These are phyloP conservation scores for Cathartes aura DNA, from an alignment of 2,113 vertebrate genomes.

Conservation along the genomic window DNA sequence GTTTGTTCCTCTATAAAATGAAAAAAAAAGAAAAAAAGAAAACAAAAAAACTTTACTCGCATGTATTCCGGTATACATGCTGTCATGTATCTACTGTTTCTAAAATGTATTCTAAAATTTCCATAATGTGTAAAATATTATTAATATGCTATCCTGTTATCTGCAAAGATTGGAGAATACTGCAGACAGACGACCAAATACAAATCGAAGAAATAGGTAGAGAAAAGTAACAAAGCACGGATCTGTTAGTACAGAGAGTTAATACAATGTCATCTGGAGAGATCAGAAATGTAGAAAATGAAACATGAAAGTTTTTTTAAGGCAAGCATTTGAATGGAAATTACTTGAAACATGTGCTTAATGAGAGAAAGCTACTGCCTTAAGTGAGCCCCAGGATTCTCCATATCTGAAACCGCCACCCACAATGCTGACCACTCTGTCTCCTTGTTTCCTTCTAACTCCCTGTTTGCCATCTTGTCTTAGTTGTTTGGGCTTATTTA, in stretches of 20 bases:
- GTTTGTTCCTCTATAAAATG: accelerated
- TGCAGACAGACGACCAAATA: not conserved
- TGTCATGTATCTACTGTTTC: not conserved
- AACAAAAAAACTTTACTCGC: not conserved
- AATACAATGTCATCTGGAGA: not conserved
- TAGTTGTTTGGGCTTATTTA: not conserved
- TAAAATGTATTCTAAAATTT: not conserved
- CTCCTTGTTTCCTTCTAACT: not conserved
- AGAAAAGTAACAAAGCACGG: not conserved
- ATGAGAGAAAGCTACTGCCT: not conserved
- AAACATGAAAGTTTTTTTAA: not conserved
- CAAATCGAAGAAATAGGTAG: not conserved
- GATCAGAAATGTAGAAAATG: not conserved
- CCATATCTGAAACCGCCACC: not conserved
- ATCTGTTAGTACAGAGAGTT: not conserved
- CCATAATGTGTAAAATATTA: not conserved
- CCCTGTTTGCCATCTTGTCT: not conserved
- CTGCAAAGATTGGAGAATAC: not conserved
- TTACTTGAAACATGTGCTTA: not conserved
- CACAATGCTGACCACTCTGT: not conserved
- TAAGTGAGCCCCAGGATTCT: not conserved
- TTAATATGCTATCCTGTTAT: not conserved
- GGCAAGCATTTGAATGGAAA: not conserved
- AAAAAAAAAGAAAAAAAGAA: not conserved
- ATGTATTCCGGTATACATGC: not conserved